A percentile compares a stretch with the other conserved stretches of the same genome.
Conservation (phyloP, 2,113 vertebrate species). For the Anolis sagrei region DNA sequence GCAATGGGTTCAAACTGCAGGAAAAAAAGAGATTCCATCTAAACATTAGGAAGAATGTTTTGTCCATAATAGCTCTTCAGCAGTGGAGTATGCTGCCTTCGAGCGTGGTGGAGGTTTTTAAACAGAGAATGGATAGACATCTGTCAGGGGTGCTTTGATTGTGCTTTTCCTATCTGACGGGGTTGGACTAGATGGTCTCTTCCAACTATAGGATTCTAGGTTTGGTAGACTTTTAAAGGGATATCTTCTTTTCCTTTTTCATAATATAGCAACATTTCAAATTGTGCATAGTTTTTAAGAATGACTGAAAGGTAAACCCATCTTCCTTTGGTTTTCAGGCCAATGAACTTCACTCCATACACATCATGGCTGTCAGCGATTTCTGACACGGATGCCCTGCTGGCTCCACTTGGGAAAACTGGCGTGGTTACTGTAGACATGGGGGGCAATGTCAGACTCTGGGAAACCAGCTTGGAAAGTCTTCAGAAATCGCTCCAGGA, state of each 20-base stretch:
- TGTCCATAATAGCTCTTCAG: too few species aligned
- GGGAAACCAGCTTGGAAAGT: constrained; percentile 91
- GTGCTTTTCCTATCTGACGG: too few species aligned
- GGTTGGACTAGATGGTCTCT: too few species aligned
- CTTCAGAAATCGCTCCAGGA: constrained; percentile 91
- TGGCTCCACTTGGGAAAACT: constrained; percentile 81
- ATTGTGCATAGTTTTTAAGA: neutral
- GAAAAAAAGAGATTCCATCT: too few species aligned
- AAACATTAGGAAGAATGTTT: too few species aligned
- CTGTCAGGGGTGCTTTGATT: too few species aligned
- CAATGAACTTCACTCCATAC: constrained; percentile 84
- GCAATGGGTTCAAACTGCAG: too few species aligned
- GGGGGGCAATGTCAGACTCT: constrained; percentile 89
- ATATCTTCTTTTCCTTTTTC: neutral
- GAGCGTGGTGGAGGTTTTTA: too few species aligned
- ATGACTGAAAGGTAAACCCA: neutral
- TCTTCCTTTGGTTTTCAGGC: constrained; percentile 75
- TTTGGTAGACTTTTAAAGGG: too few species aligned
- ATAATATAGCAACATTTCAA: neutral
- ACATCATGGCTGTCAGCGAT: constrained; percentile 91
- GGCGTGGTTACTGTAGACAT: constrained; percentile 91
- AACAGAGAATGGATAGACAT: too few species aligned
- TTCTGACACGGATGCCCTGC: constrained; percentile 86
- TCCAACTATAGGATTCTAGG: too few species aligned
- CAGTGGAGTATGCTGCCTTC: too few species aligned